Base-by-base conservation (phyloP, 2,888 invertebrate species). In the Chironomus tentans region DNA sequence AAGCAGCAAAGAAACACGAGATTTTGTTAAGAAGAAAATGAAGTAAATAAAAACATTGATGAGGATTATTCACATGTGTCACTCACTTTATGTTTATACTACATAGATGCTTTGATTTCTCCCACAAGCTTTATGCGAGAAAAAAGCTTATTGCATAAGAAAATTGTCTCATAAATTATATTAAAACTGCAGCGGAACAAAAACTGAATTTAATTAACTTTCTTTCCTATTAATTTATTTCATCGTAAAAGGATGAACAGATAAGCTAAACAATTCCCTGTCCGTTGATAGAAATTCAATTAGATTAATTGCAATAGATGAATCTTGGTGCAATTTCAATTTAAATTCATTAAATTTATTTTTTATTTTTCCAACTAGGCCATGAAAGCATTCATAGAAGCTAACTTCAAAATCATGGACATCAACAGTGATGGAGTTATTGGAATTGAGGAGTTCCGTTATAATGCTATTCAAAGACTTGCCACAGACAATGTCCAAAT, bases 361-460 rank as follows among this genome's bases (percentile, higher is more conserved):
- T 24, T 56, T 12, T 6, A 24, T 65, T 68, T 69, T 68, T 76
- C 15, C 24, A 46, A 77, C 76, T 68, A 84, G 83, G 92, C 93
- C 4, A 92, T 93, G 91, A 92, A 90, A 81, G 91, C 92, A 81
- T 93, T 93, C 82, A 93, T 93, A 81, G 93, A 93, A 82, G 89
- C 91, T 74, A 92, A 92, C 84, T 94, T 93, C 82, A 90, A 90
- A 81, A 88, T 92, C 87, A 89, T 93, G 68, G 93, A 94, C 81
- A 86, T 92, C 77, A 92, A 93, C 80, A 89, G 88, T 76, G 93
- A 94, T 80, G 93, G 93, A 2, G 87, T 92, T 12, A 89, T 94
- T 78, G 92, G 89, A 12, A 85, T 91, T 1, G 92, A 93, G 78
- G 93, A 94, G 85, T 94, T 89, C 83, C 87, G 93, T 80, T 92